phyloP scores from a whole-genome alignment of 2,797 vertebrate genomes.

The Steatocranus sp. region DNA sequence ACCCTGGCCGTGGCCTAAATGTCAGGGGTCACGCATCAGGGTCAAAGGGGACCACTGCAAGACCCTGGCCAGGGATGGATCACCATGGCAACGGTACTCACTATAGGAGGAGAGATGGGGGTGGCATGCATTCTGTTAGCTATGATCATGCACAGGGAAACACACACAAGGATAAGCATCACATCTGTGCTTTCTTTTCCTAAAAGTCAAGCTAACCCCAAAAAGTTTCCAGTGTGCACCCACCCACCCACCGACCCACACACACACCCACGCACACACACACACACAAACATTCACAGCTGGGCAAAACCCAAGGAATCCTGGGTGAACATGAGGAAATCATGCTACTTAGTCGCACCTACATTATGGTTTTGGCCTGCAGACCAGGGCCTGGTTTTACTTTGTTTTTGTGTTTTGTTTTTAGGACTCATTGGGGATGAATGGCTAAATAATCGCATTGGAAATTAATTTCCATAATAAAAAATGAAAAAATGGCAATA shows the following conservation, averaged over 20 bases:
- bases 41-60: slow-evolving; percentile 66
- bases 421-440: background rate
- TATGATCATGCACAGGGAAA: slow-evolving; percentile 16
- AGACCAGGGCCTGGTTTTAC: background rate
- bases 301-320: background rate
- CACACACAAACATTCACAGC: slow-evolving; percentile 2
- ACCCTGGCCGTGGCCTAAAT: slow-evolving; percentile 74
- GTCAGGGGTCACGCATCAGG: slow-evolving; percentile 72
- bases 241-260: fast-evolving
- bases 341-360: background rate
- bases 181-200: slow-evolving; percentile 17
- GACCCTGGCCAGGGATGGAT: slow-evolving; percentile 64
- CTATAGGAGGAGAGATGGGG: slow-evolving; percentile 42
- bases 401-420: background rate
- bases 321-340: background rate
- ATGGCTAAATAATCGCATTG: background rate
- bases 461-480: background rate
- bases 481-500: background rate
- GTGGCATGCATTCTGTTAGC: slow-evolving; percentile 46
- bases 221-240: background rate
- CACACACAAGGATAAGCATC: slow-evolving; percentile 5
- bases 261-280: background rate
- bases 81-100: slow-evolving; percentile 69
- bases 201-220: background rate
- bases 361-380: background rate